Percentiles rank a stretch among this genome's conserved stretches.
Evolutionary conservation across 2,888 invertebrate species (phyloP).

Genomic region (Stenurella melanura): DNA sequence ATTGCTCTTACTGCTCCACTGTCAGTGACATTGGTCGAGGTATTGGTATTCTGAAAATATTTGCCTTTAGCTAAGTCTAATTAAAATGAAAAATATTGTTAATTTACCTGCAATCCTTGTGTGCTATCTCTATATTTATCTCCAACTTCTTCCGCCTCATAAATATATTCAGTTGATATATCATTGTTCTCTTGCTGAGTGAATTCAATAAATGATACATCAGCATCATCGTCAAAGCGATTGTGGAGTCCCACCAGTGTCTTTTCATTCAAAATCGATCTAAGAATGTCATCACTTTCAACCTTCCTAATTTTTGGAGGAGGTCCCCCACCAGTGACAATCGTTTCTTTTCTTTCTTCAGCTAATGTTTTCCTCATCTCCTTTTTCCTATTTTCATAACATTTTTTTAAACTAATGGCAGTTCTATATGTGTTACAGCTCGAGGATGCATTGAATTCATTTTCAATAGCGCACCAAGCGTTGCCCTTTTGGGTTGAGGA

Average conservation of each 20-base stretch:
- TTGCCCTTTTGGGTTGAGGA: too few species aligned
- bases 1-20: background rate
- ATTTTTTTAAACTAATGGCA: too few species aligned
- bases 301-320: too few species aligned
- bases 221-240: background rate
- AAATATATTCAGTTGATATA: background rate
- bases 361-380: constrained; percentile 1
- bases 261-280: too few species aligned
- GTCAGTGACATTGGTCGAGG: background rate
- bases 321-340: background rate
- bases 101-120: background rate
- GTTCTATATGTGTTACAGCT: too few species aligned
- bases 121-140: too few species aligned
- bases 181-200: background rate
- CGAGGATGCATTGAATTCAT: too few species aligned
- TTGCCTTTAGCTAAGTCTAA: background rate
- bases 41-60: too few species aligned
- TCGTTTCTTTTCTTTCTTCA: background rate
- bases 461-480: too few species aligned
- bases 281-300: too few species aligned
- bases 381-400: constrained; percentile 12
- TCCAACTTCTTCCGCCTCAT: background rate
- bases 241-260: background rate
- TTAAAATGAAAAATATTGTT: too few species aligned
- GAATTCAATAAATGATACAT: background rate